These are phyloP conservation scores for Magallana gigas DNA, from an alignment of 1,140 invertebrate genomes.

Conservation along the genomic window DNA sequence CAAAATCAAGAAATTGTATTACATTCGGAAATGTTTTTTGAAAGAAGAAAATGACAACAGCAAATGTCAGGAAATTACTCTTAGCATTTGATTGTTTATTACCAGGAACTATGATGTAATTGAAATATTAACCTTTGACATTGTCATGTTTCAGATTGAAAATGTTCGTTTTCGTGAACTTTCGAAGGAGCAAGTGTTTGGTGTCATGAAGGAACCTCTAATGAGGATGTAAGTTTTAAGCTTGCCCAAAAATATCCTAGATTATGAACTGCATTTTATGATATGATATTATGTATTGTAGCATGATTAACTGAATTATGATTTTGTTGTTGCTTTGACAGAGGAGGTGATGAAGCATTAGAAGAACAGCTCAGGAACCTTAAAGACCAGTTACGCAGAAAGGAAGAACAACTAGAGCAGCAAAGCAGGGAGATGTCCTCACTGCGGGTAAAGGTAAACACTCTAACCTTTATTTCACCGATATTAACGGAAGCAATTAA, in stretches of 20 bases:
- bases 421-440: slow-evolving; percentile 25
- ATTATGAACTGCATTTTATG: not conserved
- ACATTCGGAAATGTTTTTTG: too few relatives aligned
- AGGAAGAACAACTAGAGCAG: slow-evolving; percentile 69
- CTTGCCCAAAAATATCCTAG: not conserved
- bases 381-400: slow-evolving; percentile 65
- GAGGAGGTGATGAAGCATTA: slow-evolving; percentile 49
- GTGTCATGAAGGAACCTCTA: slow-evolving; percentile 68
- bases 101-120: not conserved
- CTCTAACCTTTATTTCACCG: too few relatives aligned
- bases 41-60: not conserved
- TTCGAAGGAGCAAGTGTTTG: slow-evolving; percentile 76
- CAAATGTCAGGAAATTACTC: too few relatives aligned
- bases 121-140: not conserved
- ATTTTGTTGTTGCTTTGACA: slow-evolving; percentile 10
- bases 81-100: not conserved
- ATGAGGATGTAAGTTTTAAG: slow-evolving; percentile 63
- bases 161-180: slow-evolving; percentile 75
- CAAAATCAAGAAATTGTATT: too few relatives aligned
- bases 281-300: too few relatives aligned
- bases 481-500: too few relatives aligned
- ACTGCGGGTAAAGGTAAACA: not conserved
- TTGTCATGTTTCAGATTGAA: slow-evolving; percentile 68
- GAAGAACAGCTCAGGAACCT: slow-evolving; percentile 59
- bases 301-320: too few relatives aligned